Conservation (phyloP, 2,797 vertebrate genomes). For the Tympanoctomys barrerae region DNA sequence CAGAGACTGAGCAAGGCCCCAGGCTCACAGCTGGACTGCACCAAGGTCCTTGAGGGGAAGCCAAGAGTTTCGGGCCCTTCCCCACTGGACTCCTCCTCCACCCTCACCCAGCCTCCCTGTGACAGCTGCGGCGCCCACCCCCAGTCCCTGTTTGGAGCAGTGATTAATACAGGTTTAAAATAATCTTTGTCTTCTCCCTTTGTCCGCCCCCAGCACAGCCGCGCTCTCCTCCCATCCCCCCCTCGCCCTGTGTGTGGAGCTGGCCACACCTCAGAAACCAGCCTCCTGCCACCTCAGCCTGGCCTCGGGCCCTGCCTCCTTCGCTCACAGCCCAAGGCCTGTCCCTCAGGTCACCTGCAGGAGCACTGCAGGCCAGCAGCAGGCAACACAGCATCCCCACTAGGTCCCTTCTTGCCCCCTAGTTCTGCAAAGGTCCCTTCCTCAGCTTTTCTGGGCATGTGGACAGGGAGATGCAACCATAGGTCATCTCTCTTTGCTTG, state of each 20-base stretch:
- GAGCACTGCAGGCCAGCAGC: neutral
- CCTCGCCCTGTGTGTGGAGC: neutral
- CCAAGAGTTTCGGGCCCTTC: constrained; percentile 43
- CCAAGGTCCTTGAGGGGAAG: neutral
- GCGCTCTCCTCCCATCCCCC: constrained; percentile 73
- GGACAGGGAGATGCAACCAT: neutral
- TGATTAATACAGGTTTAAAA: constrained; percentile 87
- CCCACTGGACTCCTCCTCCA: constrained; percentile 62
- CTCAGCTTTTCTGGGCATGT: neutral
- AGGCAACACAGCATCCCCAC: neutral
- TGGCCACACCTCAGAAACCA: constrained; percentile 63
- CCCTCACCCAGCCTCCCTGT: constrained; percentile 73
- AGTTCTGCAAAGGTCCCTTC: neutral
- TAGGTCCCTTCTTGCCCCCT: neutral
- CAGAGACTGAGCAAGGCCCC: neutral
- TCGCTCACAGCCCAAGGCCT: neutral
- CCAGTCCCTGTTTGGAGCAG: constrained; percentile 84
- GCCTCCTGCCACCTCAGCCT: neutral
- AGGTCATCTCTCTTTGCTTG: too few relatives aligned
- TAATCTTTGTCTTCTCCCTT: constrained; percentile 86
- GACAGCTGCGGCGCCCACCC: constrained; percentile 84
- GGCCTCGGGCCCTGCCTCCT: neutral
- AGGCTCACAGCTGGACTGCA: neutral
- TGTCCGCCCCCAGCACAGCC: constrained; percentile 84
- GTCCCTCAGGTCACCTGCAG: neutral